These are phyloP conservation scores for Diadophis punctatus DNA, from an alignment of 2,113 vertebrate genomes.

Conservation along the genomic window DNA sequence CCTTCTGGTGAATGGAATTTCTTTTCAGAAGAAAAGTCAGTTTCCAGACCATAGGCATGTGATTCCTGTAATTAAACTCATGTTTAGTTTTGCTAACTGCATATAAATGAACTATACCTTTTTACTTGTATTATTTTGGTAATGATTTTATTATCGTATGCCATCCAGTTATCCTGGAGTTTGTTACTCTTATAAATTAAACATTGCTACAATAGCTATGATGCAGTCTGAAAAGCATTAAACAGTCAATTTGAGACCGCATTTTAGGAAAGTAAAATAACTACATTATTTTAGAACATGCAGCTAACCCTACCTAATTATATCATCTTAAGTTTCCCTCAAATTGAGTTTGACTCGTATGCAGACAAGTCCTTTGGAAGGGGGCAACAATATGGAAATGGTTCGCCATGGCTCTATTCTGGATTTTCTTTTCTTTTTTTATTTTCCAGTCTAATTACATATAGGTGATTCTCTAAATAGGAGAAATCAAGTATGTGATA, in stretches of 20 bases:
- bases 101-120: background rate
- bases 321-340: background rate
- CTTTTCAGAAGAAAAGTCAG: conserved; percentile 41
- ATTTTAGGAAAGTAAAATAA: background rate
- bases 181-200: background rate
- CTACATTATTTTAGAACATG: background rate
- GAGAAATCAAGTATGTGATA: background rate
- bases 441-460: background rate
- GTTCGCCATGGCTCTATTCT: background rate
- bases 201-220: background rate
- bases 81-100: conserved; percentile 33
- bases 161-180: background rate
- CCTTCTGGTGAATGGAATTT: conserved; percentile 18
- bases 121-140: background rate
- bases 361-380: background rate
- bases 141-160: background rate
- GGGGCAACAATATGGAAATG: background rate
- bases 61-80: conserved; percentile 48
- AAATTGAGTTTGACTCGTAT: background rate
- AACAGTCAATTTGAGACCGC: background rate
- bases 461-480: background rate
- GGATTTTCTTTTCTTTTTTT: background rate
- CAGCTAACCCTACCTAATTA: background rate
- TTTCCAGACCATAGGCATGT: conserved; percentile 39
- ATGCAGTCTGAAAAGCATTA: background rate